Evolutionary conservation across 2,113 vertebrate genomes (phyloP), one percentile per base, ranked within the genome.

Genomic region (Gopherus flavomarginatus): DNA sequence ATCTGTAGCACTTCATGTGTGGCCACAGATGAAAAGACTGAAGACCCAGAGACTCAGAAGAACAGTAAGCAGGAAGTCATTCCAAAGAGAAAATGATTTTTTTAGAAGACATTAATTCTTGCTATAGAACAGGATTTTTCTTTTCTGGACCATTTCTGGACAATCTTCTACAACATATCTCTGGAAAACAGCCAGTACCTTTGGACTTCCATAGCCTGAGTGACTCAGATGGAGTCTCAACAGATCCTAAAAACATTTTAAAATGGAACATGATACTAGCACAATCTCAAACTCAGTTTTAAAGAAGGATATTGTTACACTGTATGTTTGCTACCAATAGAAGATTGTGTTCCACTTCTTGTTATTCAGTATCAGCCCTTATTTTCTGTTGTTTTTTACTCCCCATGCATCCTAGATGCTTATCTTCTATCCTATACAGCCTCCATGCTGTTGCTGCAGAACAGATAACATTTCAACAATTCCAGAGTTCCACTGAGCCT

Each of bases 381-480:
- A 75, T 85, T 95, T 95, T 96, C 89, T 77, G 90, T 86, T 84
- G 89, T 86, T 81, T 95, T 81, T 78, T 93, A 94, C 79, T 97
- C 78, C 56, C 87, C 96, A 88, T 81, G 96, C 94, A 84, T 96
- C 90, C 52, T 93, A 95, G 81, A 90, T 97, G 94, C 93, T 97
- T 93, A 95, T 96, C 81, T 50, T 22, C 90, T 95, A 95, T 94
- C 96, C 84, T 95, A 88, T 54, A 22, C 78, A 94, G 90, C 84
- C 80, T 75, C 90, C 77, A 96, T 96, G 89, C 92, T 97, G 88
- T 86, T 97, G 93, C 94, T 94, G 90, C 80, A 53, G 90, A 94
- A 96, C 29, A 81, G 44, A 90, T 94, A 90, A 59, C 59, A 82
- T 81, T 92, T 79, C 50, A 92, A 79, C 35, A 92, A 85, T 75